Evolutionary conservation across 2,888 invertebrate species (phyloP).

Genomic region (Agrotis ipsilon): DNA sequence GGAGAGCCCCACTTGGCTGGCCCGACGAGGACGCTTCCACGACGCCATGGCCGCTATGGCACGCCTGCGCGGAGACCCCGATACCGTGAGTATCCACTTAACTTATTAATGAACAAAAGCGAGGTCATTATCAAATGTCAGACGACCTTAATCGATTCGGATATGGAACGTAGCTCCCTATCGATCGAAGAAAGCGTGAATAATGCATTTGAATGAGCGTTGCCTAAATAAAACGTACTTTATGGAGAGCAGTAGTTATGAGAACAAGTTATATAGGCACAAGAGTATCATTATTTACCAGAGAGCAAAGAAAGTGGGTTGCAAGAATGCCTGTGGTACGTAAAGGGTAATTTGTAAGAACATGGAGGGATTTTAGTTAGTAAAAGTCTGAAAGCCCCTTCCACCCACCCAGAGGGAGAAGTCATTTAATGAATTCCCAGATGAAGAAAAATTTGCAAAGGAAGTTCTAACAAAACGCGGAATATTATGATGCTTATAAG

Average conservation of each 20-base stretch:
- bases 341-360: too few species aligned
- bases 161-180: constrained; percentile 6
- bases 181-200: constrained; percentile 10
- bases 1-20: constrained; percentile 95
- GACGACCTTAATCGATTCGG: constrained; percentile 29
- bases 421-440: too few species aligned
- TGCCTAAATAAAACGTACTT: background rate
- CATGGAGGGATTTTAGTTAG: too few species aligned
- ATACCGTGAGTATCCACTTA: constrained; percentile 83
- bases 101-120: constrained; percentile 22
- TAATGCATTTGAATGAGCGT: constrained; percentile 6
- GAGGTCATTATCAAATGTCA: constrained; percentile 30
- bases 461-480: background rate
- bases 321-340: too few species aligned
- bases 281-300: background rate
- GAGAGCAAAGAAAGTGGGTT: background rate
- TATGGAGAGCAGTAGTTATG: background rate
- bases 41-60: constrained; percentile 91
- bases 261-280: background rate
- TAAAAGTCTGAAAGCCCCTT: too few species aligned
- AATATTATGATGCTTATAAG: too few species aligned
- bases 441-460: too few species aligned
- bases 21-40: constrained; percentile 91
- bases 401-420: too few species aligned
- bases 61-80: constrained; percentile 92